These are phyloP conservation scores for Sclerurus mexicanus DNA, from an alignment of 2,113 vertebrate species.

Conservation along the genomic window DNA sequence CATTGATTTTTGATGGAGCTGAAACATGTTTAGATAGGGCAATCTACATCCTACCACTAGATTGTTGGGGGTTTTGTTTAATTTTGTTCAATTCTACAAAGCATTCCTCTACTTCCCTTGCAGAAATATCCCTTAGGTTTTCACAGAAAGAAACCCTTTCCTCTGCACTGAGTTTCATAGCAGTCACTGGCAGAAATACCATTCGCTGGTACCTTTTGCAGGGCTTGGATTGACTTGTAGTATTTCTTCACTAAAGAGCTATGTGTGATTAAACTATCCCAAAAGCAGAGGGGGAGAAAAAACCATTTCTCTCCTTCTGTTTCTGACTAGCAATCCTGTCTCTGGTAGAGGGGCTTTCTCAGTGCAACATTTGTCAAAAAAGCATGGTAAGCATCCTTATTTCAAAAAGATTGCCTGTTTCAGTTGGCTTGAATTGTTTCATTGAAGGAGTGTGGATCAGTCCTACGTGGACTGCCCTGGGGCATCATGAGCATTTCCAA, in stretches of 20 bases:
- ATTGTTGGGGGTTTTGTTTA: background rate
- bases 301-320: rapidly evolving
- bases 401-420: background rate
- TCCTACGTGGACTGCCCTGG: background rate
- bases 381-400: background rate
- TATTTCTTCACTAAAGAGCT: background rate
- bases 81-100: background rate
- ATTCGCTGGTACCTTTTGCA: background rate
- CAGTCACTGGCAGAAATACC: background rate
- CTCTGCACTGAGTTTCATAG: background rate
- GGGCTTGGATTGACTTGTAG: background rate
- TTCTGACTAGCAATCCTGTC: background rate
- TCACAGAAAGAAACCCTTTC: background rate
- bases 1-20: slow-evolving; percentile 1
- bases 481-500: background rate
- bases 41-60: slow-evolving; percentile 18
- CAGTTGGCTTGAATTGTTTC: background rate
- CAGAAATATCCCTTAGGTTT: background rate
- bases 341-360: background rate
- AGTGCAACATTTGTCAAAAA: background rate
- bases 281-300: background rate
- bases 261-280: background rate
- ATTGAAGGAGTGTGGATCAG: background rate
- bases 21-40: slow-evolving; percentile 37
- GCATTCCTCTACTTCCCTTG: slow-evolving; percentile 31